Percentiles rank a stretch among this genome's conserved stretches.
Evolutionary conservation across 2,113 vertebrate genomes (phyloP).

Genomic region (Macrotus californicus): DNA sequence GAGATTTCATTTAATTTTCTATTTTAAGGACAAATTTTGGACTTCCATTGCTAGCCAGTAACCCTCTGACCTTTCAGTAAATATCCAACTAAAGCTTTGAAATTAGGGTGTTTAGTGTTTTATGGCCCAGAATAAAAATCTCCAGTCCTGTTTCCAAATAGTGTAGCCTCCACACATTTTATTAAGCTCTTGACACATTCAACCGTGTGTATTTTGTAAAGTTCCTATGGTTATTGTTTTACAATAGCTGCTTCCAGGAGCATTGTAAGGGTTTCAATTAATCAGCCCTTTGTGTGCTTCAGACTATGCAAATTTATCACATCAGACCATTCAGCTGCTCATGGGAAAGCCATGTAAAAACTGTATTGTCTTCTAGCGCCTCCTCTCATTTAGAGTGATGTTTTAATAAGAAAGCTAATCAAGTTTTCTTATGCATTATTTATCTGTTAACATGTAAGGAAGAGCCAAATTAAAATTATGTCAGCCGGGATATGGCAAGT

Average conservation of each 20-base stretch:
- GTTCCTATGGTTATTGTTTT: slow-evolving; percentile 90
- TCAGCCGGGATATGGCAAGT: slow-evolving; percentile 77
- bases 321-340: slow-evolving; percentile 92
- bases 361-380: slow-evolving; percentile 92
- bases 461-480: slow-evolving; percentile 74
- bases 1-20: slow-evolving; percentile 38
- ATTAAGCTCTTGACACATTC: slow-evolving; percentile 81
- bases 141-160: slow-evolving; percentile 83
- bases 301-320: slow-evolving; percentile 99
- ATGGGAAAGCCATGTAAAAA: slow-evolving; percentile 95
- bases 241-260: slow-evolving; percentile 88
- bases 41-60: slow-evolving; percentile 75
- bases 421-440: slow-evolving; percentile 87
- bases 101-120: slow-evolving; percentile 81
- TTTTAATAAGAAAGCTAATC: slow-evolving; percentile 99
- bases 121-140: slow-evolving; percentile 86
- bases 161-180: slow-evolving; percentile 81
- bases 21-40: slow-evolving; percentile 72
- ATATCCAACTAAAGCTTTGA: slow-evolving; percentile 79
- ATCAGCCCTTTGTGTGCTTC: slow-evolving; percentile 96
- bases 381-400: slow-evolving; percentile 93
- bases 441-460: slow-evolving; percentile 81
- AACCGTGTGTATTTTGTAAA: slow-evolving; percentile 89
- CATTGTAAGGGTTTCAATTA: slow-evolving; percentile 95
- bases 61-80: slow-evolving; percentile 83